Conservation (phyloP, 2,888 invertebrate genomes). For the Cybosia mesomella region DNA sequence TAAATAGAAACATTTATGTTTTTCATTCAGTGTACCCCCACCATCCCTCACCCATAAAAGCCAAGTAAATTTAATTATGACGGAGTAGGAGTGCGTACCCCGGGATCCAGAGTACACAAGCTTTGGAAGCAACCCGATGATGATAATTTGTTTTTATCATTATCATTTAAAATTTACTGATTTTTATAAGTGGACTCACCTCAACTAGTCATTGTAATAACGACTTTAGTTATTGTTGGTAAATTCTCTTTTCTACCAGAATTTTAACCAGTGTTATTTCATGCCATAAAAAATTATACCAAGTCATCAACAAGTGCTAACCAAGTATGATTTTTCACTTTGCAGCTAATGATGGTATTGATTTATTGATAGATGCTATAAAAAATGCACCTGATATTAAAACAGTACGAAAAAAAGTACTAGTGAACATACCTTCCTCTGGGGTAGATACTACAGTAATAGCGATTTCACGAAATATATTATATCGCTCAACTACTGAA, state of each 20-base stretch:
- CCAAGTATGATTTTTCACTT: conserved; percentile 28
- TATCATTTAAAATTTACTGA: not conserved
- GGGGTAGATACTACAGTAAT: not conserved
- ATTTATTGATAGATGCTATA: conserved; percentile 75
- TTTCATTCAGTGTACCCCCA: too few relatives aligned
- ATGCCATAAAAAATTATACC: not conserved
- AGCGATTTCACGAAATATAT: conserved; percentile 4
- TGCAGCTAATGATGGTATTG: conserved; percentile 76
- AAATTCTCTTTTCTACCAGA: not conserved
- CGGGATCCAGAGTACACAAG: not conserved
- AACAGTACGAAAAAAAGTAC: conserved; percentile 60
- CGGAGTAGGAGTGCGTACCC: not conserved
- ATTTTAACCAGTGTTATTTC: not conserved
- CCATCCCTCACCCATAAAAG: too few relatives aligned
- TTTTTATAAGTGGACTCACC: not conserved
- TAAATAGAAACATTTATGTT: not conserved
- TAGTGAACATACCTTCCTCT: conserved; percentile 32
- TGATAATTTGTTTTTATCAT: too few relatives aligned
- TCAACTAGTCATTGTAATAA: not conserved
- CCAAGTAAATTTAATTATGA: not conserved
- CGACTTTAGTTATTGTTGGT: not conserved
- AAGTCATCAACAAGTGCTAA: not conserved
- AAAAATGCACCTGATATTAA: conserved; percentile 76
- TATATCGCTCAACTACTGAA: conserved; percentile 13
- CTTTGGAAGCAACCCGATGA: too few relatives aligned